phyloP scores from a whole-genome alignment of 1,140 invertebrate genomes.

The Ceratina japonica region DNA sequence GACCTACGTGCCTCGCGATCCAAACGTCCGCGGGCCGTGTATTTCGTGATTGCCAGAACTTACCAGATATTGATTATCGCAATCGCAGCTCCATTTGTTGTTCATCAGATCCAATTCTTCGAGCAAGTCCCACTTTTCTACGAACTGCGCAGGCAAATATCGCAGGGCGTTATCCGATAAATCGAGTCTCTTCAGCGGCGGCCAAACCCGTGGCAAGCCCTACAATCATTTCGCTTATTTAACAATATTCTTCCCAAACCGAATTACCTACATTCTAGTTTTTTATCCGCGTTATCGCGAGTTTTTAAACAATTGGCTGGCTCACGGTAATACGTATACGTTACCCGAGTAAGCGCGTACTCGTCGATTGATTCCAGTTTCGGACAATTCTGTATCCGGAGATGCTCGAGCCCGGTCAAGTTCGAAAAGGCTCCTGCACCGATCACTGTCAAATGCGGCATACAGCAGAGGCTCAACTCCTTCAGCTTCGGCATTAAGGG shows the following conservation, averaged over 20 bases:
- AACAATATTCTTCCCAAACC: background rate
- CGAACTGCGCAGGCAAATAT: slow-evolving; percentile 80
- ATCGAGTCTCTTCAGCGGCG: slow-evolving; percentile 83
- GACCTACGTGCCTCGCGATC: background rate
- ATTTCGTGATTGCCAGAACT: slow-evolving; percentile 56
- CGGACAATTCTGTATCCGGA: slow-evolving; percentile 82
- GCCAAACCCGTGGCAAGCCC: slow-evolving; percentile 74
- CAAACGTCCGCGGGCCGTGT: background rate
- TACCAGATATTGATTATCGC: slow-evolving; percentile 87
- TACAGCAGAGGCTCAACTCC: slow-evolving; percentile 83
- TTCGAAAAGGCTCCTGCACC: slow-evolving; percentile 79
- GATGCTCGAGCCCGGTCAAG: slow-evolving; percentile 78
- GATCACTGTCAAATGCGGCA: slow-evolving; percentile 81
- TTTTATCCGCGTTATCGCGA: background rate
- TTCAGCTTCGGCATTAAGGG: slow-evolving; percentile 81
- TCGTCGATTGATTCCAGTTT: slow-evolving; percentile 81
- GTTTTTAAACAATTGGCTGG: background rate
- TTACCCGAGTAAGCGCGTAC: slow-evolving; percentile 62
- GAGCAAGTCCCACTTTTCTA: slow-evolving; percentile 85
- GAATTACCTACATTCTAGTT: too few relatives aligned
- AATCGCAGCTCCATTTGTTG: slow-evolving; percentile 89
- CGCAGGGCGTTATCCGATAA: slow-evolving; percentile 85
- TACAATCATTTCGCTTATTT: slow-evolving; percentile 12
- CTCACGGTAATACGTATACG: background rate
- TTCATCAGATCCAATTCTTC: slow-evolving; percentile 82